Conservation (phyloP, 2,888 invertebrate genomes). For the Leistus spinibarbis region DNA sequence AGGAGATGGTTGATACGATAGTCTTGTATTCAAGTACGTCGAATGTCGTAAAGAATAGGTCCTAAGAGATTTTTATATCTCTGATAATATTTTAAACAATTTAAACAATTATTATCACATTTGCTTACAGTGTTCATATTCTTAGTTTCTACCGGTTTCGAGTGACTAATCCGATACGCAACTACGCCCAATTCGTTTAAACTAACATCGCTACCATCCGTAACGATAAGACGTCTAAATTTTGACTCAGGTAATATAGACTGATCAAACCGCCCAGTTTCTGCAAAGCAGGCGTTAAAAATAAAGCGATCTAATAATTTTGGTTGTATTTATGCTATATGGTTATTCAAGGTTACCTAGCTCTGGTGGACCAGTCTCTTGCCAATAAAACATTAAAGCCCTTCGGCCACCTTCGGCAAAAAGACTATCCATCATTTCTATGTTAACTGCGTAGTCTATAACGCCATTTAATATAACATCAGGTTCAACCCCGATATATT, state of each 20-base stretch:
- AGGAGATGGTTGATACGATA: constrained; percentile 50
- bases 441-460: constrained; percentile 68
- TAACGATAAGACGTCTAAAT: constrained; percentile 66
- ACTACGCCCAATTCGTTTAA: constrained; percentile 71
- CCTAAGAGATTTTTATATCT: constrained; percentile 46
- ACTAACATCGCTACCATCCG: constrained; percentile 64
- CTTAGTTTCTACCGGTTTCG: constrained; percentile 65
- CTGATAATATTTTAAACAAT: not conserved
- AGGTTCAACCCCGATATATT: constrained; percentile 61
- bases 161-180: constrained; percentile 68
- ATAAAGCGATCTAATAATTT: constrained; percentile 6
- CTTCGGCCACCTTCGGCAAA: constrained; percentile 66
- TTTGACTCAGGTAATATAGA: constrained; percentile 49
- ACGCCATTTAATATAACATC: constrained; percentile 72
- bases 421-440: constrained; percentile 67
- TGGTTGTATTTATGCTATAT: constrained; percentile 9
- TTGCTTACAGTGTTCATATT: constrained; percentile 69
- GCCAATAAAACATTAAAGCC: constrained; percentile 71
- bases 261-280: constrained; percentile 66
- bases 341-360: constrained; percentile 60
- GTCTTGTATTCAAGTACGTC: constrained; percentile 48
- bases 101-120: constrained; percentile 2
- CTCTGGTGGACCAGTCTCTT: constrained; percentile 67
- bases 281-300: constrained; percentile 54
- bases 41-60: constrained; percentile 50